Evolutionary conservation across 2,113 vertebrate genomes (phyloP).

Genomic region (Barnardius zonarius): DNA sequence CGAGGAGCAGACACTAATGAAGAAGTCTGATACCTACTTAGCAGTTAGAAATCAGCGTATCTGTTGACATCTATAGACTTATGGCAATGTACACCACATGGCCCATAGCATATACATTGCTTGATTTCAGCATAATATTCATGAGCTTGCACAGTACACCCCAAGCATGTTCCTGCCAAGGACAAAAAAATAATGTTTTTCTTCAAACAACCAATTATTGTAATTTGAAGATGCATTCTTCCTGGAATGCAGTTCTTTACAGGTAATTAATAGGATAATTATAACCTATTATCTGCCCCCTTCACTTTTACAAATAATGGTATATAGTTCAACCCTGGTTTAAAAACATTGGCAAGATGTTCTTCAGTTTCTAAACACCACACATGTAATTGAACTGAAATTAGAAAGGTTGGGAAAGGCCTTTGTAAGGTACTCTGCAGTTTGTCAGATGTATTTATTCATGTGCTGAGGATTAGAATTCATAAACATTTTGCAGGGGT

Average conservation of each 20-base stretch:
- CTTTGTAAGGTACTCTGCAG: slow-evolving; percentile 74
- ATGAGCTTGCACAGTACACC: not conserved
- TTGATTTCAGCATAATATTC: not conserved
- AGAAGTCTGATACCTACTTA: not conserved
- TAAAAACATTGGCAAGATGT: slow-evolving; percentile 56
- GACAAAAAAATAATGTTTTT: not conserved
- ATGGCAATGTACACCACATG: not conserved
- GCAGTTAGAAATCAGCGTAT: not conserved
- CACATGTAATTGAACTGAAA: slow-evolving; percentile 77
- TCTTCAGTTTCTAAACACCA: slow-evolving; percentile 59
- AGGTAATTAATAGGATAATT: slow-evolving; percentile 80
- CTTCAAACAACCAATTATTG: slow-evolving; percentile 51
- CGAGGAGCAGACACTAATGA: not conserved
- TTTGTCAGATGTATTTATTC: slow-evolving; percentile 85
- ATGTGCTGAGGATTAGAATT: slow-evolving; percentile 84
- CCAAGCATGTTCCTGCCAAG: not conserved
- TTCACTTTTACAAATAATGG: slow-evolving; percentile 68
- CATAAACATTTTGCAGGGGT: slow-evolving; percentile 79
- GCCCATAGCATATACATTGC: not conserved
- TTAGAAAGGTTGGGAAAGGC: slow-evolving; percentile 77
- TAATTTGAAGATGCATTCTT: slow-evolving; percentile 67
- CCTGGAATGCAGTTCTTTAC: slow-evolving; percentile 44
- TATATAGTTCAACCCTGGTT: slow-evolving; percentile 25
- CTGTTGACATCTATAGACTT: not conserved
- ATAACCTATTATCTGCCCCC: slow-evolving; percentile 72